phyloP scores from a whole-genome alignment of 1,140 invertebrate genomes.

The Euura lappo region DNA sequence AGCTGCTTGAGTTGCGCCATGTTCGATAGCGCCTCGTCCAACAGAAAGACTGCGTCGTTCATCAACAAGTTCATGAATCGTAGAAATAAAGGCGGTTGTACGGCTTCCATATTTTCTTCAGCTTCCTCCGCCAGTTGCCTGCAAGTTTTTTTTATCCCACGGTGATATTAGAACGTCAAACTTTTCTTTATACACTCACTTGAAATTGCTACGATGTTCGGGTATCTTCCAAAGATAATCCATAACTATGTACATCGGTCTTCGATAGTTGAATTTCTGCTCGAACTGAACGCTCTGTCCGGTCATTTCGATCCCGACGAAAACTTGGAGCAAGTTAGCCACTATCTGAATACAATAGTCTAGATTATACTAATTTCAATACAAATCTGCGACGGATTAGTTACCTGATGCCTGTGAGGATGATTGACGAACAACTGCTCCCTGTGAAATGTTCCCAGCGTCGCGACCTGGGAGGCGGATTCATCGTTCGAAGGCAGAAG shows the following conservation, averaged over 20 bases:
- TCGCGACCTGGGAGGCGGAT: constrained; percentile 63
- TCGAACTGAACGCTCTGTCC: constrained; percentile 95
- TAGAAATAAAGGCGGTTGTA: constrained; percentile 89
- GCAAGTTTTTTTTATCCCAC: constrained; percentile 33
- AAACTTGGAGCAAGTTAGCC: constrained; percentile 82
- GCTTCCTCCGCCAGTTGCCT: constrained; percentile 80
- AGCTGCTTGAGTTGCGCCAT: constrained; percentile 83
- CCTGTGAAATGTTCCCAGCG: constrained; percentile 70
- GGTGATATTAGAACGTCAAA: not conserved
- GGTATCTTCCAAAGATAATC: constrained; percentile 88
- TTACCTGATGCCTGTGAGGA: constrained; percentile 70
- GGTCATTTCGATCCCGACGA: constrained; percentile 97
- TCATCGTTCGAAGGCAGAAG: constrained; percentile 72
- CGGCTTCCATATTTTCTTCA: constrained; percentile 87
- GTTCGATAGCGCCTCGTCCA: constrained; percentile 89
- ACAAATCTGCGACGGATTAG: not conserved
- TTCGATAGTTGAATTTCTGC: constrained; percentile 95
- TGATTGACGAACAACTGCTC: constrained; percentile 81
- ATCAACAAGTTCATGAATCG: constrained; percentile 94
- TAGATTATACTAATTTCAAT: constrained; percentile 16
- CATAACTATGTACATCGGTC: constrained; percentile 94
- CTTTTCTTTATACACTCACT: constrained; percentile 61
- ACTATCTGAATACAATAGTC: constrained; percentile 64
- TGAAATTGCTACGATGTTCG: constrained; percentile 77
- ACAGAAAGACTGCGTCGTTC: constrained; percentile 93